A percentile compares a stretch with the other conserved stretches of the same genome.
phyloP scores from a whole-genome alignment of 2,113 vertebrate species.

The Notechis scutatus region DNA sequence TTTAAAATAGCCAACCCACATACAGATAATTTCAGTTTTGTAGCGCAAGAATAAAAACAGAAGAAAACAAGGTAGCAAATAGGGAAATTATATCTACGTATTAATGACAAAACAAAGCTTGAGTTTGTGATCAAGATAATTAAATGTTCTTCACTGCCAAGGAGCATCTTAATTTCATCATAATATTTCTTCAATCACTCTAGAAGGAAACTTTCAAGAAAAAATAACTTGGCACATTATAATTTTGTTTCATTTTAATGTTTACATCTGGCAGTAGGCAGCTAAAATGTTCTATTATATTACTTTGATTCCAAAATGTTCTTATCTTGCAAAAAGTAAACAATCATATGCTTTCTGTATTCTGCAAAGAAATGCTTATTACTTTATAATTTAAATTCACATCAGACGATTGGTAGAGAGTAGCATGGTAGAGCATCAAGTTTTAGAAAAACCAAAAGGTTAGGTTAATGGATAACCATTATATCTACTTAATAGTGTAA shows the following conservation, averaged over 20 bases:
- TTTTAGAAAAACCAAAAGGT: not conserved
- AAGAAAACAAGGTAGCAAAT: not conserved
- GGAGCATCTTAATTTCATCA: not conserved
- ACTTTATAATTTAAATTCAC: not conserved
- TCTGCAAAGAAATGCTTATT: accelerated
- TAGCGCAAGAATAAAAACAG: not conserved
- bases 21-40: not conserved
- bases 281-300: not conserved
- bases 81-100: not conserved
- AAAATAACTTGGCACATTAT: not conserved
- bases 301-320: not conserved
- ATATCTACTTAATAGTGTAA: not conserved
- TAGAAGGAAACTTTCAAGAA: not conserved
- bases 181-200: not conserved
- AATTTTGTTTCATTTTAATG: not conserved
- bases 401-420: not conserved
- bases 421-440: not conserved
- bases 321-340: conserved; percentile 3
- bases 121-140: not conserved
- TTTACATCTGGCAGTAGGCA: not conserved
- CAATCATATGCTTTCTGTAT: not conserved
- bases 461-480: not conserved
- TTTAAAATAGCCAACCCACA: not conserved
- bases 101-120: not conserved
- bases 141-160: not conserved